Percentiles rank a stretch among this genome's conserved stretches.
phyloP scores from a whole-genome alignment of 2,797 vertebrate species.

The Muscicapa comitata region DNA sequence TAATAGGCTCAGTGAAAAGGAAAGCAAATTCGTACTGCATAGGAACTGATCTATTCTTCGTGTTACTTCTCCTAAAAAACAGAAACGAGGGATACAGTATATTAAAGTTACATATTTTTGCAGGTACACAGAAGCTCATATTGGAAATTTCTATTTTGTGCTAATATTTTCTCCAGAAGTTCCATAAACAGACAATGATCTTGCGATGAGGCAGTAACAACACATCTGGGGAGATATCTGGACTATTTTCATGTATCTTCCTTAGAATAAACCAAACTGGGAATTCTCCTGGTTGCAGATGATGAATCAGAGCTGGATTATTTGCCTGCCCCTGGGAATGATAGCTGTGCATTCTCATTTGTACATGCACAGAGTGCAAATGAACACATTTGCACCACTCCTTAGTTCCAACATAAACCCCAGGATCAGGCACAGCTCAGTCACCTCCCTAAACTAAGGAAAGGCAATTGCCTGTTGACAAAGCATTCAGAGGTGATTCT shows the following conservation, averaged over 20 bases:
- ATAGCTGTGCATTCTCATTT: background rate
- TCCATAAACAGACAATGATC: background rate
- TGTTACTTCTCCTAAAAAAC: background rate
- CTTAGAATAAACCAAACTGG: background rate
- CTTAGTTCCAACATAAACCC: background rate
- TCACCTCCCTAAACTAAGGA: background rate
- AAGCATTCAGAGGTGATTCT: background rate
- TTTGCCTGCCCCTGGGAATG: background rate
- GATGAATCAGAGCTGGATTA: background rate
- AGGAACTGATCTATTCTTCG: background rate
- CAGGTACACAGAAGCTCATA: background rate
- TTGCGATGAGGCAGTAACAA: background rate
- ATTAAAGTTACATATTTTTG: background rate
- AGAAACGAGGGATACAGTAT: background rate
- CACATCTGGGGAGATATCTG: background rate
- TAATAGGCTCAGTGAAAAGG: background rate
- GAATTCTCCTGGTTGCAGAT: background rate
- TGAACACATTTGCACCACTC: background rate
- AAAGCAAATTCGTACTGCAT: background rate
- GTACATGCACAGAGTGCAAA: background rate
- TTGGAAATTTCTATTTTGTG: background rate
- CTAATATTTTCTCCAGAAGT: background rate
- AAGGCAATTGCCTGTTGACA: background rate
- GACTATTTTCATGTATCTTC: background rate
- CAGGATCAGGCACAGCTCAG: background rate